Evolutionary conservation across 2,113 vertebrate genomes (phyloP).

Genomic region (Ptyas mucosa): DNA sequence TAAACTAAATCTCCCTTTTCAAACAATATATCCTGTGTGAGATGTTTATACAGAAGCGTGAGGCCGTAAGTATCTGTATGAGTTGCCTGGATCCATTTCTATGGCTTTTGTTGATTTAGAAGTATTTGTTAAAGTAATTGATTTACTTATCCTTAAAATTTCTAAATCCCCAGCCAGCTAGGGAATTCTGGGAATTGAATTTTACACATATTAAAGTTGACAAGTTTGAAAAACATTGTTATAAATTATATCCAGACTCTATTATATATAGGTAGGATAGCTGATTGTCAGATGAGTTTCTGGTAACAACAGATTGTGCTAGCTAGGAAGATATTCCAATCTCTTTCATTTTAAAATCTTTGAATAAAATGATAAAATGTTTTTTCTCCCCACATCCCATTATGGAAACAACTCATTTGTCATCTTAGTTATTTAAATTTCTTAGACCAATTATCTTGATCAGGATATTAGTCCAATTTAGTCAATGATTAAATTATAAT

Average conservation of each 20-base stretch:
- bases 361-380: neutral
- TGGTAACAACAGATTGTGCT: neutral
- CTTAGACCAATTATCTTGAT: neutral
- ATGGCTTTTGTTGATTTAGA: neutral
- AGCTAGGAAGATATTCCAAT: neutral
- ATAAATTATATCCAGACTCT: neutral
- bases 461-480: neutral
- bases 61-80: neutral
- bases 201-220: neutral
- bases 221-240: neutral
- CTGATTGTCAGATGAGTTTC: neutral
- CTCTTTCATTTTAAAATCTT: neutral
- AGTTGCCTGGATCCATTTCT: neutral
- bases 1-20: neutral
- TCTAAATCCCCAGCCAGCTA: neutral
- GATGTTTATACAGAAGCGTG: neutral
- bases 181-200: neutral
- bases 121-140: neutral
- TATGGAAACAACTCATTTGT: neutral
- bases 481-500: neutral
- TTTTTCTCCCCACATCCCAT: neutral
- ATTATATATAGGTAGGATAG: neutral
- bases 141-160: neutral
- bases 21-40: neutral
- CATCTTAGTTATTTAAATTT: neutral